Evolutionary conservation across 2,888 invertebrate species (phyloP).

Genomic region (Xylota sylvarum): DNA sequence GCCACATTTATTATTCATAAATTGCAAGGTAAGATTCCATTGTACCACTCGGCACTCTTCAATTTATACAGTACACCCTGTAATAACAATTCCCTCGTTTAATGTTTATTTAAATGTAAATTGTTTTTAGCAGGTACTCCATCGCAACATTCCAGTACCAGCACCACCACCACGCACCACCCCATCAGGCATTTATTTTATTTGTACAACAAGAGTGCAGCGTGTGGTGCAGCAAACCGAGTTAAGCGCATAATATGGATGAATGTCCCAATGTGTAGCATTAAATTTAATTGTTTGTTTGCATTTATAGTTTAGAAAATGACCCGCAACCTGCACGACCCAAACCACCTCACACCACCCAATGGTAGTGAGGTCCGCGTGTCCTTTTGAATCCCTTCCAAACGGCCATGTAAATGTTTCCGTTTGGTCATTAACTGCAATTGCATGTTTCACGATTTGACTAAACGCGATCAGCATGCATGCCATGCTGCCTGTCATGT

Average conservation of each 20-base stretch:
- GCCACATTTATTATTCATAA: conserved; percentile 62
- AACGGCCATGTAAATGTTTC: conserved; percentile 73
- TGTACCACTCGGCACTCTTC: conserved; percentile 34
- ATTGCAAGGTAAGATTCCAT: conserved; percentile 61
- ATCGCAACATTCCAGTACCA: neutral
- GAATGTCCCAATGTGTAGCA: conserved; percentile 67
- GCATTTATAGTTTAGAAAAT: conserved; percentile 64
- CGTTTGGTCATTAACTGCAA: conserved; percentile 74
- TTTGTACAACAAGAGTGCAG: conserved; percentile 6
- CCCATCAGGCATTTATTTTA: conserved; percentile 14
- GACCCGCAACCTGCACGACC: neutral
- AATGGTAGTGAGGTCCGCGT: no score
- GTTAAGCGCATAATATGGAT: conserved; percentile 69
- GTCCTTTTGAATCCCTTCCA: conserved; percentile 45
- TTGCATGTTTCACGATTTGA: conserved; percentile 74
- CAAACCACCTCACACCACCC: no score
- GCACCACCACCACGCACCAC: neutral
- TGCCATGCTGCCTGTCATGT: conserved; percentile 35
- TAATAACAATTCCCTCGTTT: conserved; percentile 48
- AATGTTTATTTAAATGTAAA: conserved; percentile 74
- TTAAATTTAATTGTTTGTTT: conserved; percentile 77
- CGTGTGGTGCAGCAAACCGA: conserved; percentile 26
- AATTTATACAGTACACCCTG: conserved; percentile 33
- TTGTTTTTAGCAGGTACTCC: conserved; percentile 54
- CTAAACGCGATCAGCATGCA: conserved; percentile 70